phyloP scores from a whole-genome alignment of 2,113 vertebrate species.

The Murina feae region DNA sequence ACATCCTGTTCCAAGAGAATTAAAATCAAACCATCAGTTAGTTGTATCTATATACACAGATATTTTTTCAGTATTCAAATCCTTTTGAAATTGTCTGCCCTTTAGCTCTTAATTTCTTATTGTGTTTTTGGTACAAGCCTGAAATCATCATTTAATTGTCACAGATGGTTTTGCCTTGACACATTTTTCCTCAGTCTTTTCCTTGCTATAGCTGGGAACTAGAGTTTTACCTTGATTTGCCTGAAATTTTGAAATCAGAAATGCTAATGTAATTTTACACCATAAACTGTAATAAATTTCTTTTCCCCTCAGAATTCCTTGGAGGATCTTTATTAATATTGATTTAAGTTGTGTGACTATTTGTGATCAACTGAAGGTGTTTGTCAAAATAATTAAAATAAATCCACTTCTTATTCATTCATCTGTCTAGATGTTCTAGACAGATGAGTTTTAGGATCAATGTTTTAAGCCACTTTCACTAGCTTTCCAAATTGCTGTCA shows the following conservation, averaged over 20 bases:
- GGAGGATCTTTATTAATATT: neutral
- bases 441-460: neutral
- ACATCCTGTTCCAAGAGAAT: constrained; percentile 46
- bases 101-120: constrained; percentile 72
- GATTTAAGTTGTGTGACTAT: neutral
- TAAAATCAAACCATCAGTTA: constrained; percentile 60
- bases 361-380: neutral
- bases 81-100: constrained; percentile 62
- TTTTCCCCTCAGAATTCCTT: constrained; percentile 14
- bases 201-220: neutral
- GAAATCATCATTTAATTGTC: constrained; percentile 61
- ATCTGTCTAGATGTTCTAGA: neutral
- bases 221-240: constrained; percentile 32
- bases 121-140: constrained; percentile 41
- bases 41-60: constrained; percentile 58
- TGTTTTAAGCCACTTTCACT: neutral
- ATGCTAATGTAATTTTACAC: constrained; percentile 46
- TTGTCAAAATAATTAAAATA: constrained; percentile 20
- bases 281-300: constrained; percentile 11
- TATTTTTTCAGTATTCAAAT: constrained; percentile 65
- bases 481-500: neutral
- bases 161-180: constrained; percentile 38
- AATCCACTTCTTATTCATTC: neutral
- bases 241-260: constrained; percentile 37
- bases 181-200: constrained; percentile 2